Percentiles rank a stretch among this genome's conserved stretches.
These are phyloP conservation scores for Nyctereutes procyonoides DNA, from an alignment of 2,113 vertebrate species.

Conservation along the genomic window DNA sequence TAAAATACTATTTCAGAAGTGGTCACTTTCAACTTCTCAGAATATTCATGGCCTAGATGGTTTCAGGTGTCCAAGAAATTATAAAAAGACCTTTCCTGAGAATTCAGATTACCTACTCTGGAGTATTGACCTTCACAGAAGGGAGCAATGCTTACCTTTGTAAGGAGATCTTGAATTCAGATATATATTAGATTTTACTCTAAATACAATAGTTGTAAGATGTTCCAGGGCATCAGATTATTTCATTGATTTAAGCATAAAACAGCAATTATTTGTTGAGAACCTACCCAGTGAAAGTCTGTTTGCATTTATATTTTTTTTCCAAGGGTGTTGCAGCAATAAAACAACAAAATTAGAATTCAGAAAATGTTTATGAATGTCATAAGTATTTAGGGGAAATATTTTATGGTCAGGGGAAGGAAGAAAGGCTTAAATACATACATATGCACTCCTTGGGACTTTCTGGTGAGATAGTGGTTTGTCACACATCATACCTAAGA, in stretches of 20 bases:
- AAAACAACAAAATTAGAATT: neutral
- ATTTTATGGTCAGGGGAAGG: neutral
- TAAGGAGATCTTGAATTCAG: neutral
- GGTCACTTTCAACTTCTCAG: neutral
- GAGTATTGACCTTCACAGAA: neutral
- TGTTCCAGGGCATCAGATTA: neutral
- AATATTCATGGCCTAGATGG: neutral
- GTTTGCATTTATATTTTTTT: slow-evolving; percentile 23
- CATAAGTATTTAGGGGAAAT: neutral
- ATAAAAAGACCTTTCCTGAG: neutral
- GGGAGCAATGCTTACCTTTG: neutral
- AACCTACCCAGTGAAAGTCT: neutral
- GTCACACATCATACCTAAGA: neutral
- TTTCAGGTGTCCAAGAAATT: neutral
- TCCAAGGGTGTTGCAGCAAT: neutral
- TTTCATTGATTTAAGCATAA: slow-evolving; percentile 25
- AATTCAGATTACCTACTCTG: neutral
- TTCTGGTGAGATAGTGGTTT: neutral
- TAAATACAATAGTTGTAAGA: neutral
- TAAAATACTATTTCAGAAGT: slow-evolving; percentile 27
- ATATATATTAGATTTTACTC: neutral
- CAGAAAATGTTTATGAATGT: neutral
- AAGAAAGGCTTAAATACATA: neutral
- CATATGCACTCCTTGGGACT: neutral
- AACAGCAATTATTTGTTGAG: neutral